A percentile compares a stretch with the other conserved stretches of the same genome.
phyloP scores from a whole-genome alignment of 2,888 invertebrate genomes.

The Napeogenes inachia region DNA sequence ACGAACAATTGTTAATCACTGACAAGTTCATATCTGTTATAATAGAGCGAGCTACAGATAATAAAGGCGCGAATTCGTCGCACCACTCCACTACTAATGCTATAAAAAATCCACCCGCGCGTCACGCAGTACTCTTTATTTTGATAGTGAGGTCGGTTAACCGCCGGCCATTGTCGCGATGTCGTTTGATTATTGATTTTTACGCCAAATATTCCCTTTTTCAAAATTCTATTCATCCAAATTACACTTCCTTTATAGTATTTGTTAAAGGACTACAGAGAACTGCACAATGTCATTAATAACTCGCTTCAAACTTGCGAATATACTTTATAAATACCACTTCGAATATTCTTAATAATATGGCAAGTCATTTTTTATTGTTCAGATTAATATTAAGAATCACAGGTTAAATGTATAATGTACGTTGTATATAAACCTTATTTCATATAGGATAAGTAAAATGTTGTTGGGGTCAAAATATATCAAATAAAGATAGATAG shows the following conservation, averaged over 20 bases:
- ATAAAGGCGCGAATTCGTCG: slow-evolving; percentile 49
- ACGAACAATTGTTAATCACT: not conserved
- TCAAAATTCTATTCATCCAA: slow-evolving; percentile 64
- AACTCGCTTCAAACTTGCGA: slow-evolving; percentile 68
- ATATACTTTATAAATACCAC: slow-evolving; percentile 20
- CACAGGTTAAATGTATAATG: too few relatives aligned
- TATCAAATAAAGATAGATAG: too few relatives aligned
- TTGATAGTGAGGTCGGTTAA: slow-evolving; percentile 71
- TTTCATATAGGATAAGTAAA: too few relatives aligned
- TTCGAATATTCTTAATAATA: slow-evolving; percentile 18
- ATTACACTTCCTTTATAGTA: slow-evolving; percentile 63
- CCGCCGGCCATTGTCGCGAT: slow-evolving; percentile 63
- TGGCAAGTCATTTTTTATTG: slow-evolving; percentile 30
- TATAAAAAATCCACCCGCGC: slow-evolving; percentile 73
- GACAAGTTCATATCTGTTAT: slow-evolving; percentile 17
- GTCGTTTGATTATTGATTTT: slow-evolving; percentile 76
- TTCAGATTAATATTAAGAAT: slow-evolving; percentile 3
- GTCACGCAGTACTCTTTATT: slow-evolving; percentile 68
- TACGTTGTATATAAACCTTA: too few relatives aligned
- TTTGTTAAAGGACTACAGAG: slow-evolving; percentile 59
- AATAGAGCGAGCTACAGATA: slow-evolving; percentile 27
- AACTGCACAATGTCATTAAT: slow-evolving; percentile 69
- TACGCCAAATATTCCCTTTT: slow-evolving; percentile 74
- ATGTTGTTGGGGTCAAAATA: too few relatives aligned
- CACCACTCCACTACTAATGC: slow-evolving; percentile 50